phyloP scores from a whole-genome alignment of 2,797 vertebrate species.

The Thripadectes ignobilis region DNA sequence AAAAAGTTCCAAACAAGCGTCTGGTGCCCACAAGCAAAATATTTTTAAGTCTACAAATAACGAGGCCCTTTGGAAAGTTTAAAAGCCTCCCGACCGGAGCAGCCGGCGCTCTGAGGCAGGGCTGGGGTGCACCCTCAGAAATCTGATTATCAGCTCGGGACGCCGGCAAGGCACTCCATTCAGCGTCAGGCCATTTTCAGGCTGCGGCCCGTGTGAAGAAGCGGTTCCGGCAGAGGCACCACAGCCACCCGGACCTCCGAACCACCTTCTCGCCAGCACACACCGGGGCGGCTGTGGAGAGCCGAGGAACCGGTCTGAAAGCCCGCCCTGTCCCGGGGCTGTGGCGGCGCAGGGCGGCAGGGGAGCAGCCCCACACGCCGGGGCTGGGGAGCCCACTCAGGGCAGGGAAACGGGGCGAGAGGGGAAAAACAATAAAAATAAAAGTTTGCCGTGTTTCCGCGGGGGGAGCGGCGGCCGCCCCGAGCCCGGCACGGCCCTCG shows the following conservation, averaged over 20 bases:
- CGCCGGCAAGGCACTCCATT: background rate
- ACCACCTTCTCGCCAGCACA: background rate
- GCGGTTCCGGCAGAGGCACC: background rate
- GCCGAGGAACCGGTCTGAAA: background rate
- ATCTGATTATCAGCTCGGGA: background rate
- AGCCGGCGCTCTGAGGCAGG: background rate
- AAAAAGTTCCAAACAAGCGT: background rate
- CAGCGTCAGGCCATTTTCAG: background rate
- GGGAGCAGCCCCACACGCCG: background rate
- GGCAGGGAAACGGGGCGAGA: too few relatives aligned
- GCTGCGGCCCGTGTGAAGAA: background rate
- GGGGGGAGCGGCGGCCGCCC: background rate
- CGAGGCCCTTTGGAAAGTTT: background rate
- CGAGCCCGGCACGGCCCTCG: background rate
- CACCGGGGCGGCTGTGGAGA: background rate
- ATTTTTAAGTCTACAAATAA: background rate
- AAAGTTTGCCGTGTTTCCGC: background rate
- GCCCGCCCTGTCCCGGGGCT: background rate
- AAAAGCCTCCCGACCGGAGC: background rate
- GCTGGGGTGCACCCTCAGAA: background rate
- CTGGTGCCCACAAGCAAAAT: background rate
- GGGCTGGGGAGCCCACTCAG: background rate
- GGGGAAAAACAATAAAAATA: rapidly evolving
- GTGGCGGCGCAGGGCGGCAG: background rate
- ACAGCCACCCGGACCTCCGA: background rate